Base-by-base conservation (phyloP, 92 coral and sea anemone species). In the Ricordea florida region DNA sequence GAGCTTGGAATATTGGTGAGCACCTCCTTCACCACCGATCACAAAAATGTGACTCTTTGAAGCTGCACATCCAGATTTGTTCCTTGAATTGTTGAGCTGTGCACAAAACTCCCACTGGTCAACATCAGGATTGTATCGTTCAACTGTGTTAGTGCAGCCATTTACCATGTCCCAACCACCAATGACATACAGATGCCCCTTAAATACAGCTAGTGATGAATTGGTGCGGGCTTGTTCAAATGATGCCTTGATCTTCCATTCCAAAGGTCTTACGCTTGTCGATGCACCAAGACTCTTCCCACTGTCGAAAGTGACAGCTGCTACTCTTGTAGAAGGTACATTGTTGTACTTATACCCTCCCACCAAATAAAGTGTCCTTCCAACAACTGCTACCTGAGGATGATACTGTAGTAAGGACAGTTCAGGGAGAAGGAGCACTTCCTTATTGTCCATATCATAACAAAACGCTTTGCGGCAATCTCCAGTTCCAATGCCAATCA, bases 1-100 rank as follows among this genome's bases (percentile, higher is more conserved):
- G 29, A 80, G 46, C 15, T 9, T 0, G 25, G 77, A 15, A 26
- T 31, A 43, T 16, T 18, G 80, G 13, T 55, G 74, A 1, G 57
- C 79, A 59, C 36, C 72, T 2, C 65, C 44, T 31, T 88, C 85
- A 48, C 97, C 97, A 17, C 93, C 97, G 62, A 91, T 73, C 5
- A 91, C 80, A 60, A 71, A 78, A 28, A 91, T 53, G 35, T 63
- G 79, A 17, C 49, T 32, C 0, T 85, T 33, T 4, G 88, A 78
- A 24, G 85, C 84, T 22, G 87, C 78, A 41, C 90, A 88, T 35
- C 88, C 86, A 42, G 89, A 56, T 32, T 75, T 85, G 22, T 87
- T 78, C 52, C 97, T 69, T 44, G 93, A 32, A 31, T 67, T 63
- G 57, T 64, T 55, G 7, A 91, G 81, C 3, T 82, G 69, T 32